A percentile compares a stretch with the other conserved stretches of the same genome.
phyloP scores from a whole-genome alignment of 2,113 vertebrate genomes.

The Gymnogyps californianus region DNA sequence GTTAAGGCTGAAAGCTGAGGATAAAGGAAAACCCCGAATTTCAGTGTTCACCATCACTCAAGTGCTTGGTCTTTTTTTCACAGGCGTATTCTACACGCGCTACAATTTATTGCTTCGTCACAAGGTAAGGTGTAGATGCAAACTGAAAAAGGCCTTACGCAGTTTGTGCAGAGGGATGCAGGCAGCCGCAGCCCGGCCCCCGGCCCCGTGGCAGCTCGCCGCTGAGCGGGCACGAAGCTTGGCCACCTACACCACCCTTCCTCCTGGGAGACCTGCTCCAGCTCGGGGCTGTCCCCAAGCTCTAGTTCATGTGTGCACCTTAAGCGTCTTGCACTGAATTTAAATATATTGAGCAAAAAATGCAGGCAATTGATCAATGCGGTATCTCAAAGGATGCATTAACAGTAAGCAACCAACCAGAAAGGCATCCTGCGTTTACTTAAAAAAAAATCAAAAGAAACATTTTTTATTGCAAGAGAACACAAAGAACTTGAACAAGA shows the following conservation, averaged over 20 bases:
- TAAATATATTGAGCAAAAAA: not conserved
- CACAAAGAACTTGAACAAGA: not conserved
- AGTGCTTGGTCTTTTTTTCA: not conserved
- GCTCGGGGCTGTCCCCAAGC: not conserved
- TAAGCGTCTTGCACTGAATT: not conserved
- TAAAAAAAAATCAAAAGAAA: not conserved
- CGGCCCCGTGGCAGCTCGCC: rapidly evolving
- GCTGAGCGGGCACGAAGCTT: not conserved
- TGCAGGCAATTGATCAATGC: not conserved
- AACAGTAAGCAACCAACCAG: not conserved
- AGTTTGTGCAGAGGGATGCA: not conserved
- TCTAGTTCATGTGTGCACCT: not conserved
- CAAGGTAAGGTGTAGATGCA: not conserved
- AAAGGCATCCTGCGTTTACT: not conserved
- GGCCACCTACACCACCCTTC: not conserved
- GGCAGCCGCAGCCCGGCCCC: not conserved
- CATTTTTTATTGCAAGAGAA: not conserved
- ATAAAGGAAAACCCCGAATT: not conserved
- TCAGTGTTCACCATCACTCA: not conserved
- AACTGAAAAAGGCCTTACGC: not conserved
- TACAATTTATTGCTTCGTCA: not conserved
- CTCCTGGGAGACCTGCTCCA: not conserved
- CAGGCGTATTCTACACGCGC: rapidly evolving
- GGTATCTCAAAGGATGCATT: not conserved
- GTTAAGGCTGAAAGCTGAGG: not conserved